phyloP scores from a whole-genome alignment of 2,113 vertebrate genomes.

The Rattus rattus region DNA sequence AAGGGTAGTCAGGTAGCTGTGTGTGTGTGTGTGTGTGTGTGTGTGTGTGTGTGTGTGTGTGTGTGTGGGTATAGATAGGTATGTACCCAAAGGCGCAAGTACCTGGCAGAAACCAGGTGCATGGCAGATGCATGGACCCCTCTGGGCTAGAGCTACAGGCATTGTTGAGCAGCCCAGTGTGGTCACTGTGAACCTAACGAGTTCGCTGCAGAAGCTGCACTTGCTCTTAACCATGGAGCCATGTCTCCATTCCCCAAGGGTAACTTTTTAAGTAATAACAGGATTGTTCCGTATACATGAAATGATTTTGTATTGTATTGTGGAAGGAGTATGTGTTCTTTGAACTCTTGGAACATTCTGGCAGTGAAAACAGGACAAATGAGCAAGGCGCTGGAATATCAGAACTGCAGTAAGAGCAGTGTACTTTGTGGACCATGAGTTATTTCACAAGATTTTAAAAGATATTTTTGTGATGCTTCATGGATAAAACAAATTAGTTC shows the following conservation, averaged over 20 bases:
- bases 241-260: background rate
- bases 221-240: background rate
- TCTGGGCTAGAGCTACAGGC: background rate
- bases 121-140: too few species aligned
- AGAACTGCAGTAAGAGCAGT: background rate
- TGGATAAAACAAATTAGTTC: background rate
- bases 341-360: background rate
- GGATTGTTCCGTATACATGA: background rate
- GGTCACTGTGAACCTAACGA: background rate
- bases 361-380: background rate
- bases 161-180: background rate
- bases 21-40: background rate
- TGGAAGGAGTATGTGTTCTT: constrained; percentile 4
- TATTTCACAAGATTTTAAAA: background rate
- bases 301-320: background rate
- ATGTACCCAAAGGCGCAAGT: background rate
- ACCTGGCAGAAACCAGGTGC: background rate
- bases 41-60: background rate
- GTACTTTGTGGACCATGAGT: background rate
- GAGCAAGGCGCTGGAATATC: background rate
- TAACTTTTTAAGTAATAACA: background rate
- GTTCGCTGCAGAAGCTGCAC: too few species aligned
- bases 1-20: background rate
- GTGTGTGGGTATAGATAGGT: background rate
- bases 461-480: background rate